Evolutionary conservation across 2,888 invertebrate species (phyloP).

Genomic region (Psylliodes chrysocephalus): DNA sequence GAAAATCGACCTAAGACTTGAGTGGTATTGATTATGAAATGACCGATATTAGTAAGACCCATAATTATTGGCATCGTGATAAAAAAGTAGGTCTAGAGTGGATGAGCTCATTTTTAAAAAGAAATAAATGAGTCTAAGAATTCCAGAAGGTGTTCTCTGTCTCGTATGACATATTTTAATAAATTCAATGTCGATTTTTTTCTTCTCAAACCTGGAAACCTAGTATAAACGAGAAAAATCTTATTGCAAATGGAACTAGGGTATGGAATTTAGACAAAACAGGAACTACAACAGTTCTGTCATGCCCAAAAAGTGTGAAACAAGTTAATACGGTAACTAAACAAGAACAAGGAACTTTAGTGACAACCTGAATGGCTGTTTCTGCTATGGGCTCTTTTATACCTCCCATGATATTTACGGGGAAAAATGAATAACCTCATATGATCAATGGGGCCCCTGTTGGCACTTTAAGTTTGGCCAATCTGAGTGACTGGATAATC

Average conservation of each 20-base stretch:
- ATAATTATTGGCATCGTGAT: not conserved
- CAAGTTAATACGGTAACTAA: not conserved
- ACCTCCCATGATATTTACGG: conserved; percentile 56
- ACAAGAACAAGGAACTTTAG: not conserved
- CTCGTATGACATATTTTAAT: no score
- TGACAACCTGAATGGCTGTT: not conserved
- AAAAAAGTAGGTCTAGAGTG: no score
- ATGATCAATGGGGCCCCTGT: conserved; percentile 57
- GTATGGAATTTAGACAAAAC: not conserved
- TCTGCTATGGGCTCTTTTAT: conserved; percentile 4
- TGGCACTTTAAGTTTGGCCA: conserved; percentile 56
- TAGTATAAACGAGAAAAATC: not conserved
- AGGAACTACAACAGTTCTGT: not conserved
- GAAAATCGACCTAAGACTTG: not conserved
- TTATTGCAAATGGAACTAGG: not conserved
- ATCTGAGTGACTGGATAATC: conserved; percentile 44
- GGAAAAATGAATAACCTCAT: conserved; percentile 52
- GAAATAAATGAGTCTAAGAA: not conserved
- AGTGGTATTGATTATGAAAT: not conserved
- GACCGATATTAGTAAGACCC: not conserved
- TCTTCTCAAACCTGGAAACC: not conserved
- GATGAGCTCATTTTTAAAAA: not conserved
- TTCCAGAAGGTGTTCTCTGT: not conserved
- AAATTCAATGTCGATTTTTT: not conserved
- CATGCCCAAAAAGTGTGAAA: not conserved